Evolutionary conservation across 2,113 vertebrate species (phyloP).

Genomic region (Nesoenas mayeri): DNA sequence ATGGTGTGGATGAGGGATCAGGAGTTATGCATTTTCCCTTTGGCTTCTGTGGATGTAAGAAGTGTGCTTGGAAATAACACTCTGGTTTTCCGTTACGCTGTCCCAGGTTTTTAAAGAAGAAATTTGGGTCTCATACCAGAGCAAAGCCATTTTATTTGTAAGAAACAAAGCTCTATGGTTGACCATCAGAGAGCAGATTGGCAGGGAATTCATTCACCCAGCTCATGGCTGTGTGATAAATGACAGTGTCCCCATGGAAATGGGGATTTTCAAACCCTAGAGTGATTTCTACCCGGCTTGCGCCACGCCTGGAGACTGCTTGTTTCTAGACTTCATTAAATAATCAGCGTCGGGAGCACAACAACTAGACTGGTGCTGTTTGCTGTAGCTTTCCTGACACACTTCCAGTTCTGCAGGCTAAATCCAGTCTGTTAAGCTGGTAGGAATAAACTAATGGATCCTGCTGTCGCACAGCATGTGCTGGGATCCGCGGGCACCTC

Average conservation of each 20-base stretch:
- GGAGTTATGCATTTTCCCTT: background rate
- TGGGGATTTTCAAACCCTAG: background rate
- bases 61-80: background rate
- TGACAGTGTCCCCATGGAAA: background rate
- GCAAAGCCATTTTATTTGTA: background rate
- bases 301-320: background rate
- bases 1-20: background rate
- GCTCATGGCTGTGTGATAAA: background rate
- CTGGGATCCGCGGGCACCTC: background rate
- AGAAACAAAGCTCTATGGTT: background rate
- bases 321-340: background rate
- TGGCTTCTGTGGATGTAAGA: constrained; percentile 13
- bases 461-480: background rate
- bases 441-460: background rate
- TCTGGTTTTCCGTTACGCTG: background rate
- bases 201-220: background rate
- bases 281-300: background rate
- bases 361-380: background rate
- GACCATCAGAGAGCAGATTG: background rate
- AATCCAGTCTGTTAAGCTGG: background rate
- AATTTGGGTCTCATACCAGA: background rate
- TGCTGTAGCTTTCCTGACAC: background rate
- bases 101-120: constrained; percentile 20
- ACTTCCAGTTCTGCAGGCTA: background rate
- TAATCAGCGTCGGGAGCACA: background rate